Conservation (phyloP, 2,888 invertebrate species). For the Drosophila pseudotalamancana region DNA sequence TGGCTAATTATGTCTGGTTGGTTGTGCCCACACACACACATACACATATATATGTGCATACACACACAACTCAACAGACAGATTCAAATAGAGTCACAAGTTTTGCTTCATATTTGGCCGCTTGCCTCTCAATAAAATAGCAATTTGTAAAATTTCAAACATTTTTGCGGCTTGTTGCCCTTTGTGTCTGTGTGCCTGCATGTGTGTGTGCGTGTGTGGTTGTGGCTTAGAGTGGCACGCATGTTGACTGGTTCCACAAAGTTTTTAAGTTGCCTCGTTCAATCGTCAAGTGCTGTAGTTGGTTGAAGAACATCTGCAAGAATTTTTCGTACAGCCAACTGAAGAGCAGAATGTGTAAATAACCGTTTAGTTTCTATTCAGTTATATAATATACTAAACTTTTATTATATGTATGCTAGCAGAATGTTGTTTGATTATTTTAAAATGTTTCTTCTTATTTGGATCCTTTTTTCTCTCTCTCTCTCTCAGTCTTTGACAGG, state of each 20-base stretch:
- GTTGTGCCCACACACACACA: conserved; percentile 54
- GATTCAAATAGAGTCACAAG: conserved; percentile 60
- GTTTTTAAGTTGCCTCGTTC: conserved; percentile 55
- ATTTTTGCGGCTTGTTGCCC: conserved; percentile 73
- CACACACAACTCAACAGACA: conserved; percentile 11
- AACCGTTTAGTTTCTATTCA: neutral
- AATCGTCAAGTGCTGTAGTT: conserved; percentile 45
- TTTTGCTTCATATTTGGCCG: conserved; percentile 56
- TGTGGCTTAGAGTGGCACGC: conserved; percentile 55
- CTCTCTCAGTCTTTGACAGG: conserved; percentile 4
- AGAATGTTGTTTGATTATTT: neutral
- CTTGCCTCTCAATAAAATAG: conserved; percentile 67
- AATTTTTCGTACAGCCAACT: conserved; percentile 15
- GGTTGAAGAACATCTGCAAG: conserved; percentile 16
- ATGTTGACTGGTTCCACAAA: conserved; percentile 49
- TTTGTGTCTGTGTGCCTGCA: conserved; percentile 37
- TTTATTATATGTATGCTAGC: neutral
- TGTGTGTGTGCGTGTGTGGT: conserved; percentile 7
- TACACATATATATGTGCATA: conserved; percentile 6
- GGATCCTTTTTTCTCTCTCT: neutral
- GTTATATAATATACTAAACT: neutral
- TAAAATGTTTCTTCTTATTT: neutral
- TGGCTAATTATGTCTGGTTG: conserved; percentile 72
- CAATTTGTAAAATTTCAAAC: conserved; percentile 71
- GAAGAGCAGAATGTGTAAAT: conserved; percentile 13